Percentiles rank a stretch among this genome's conserved stretches.
Conservation (phyloP, 2,888 invertebrate genomes). For the Trilocha varians region DNA sequence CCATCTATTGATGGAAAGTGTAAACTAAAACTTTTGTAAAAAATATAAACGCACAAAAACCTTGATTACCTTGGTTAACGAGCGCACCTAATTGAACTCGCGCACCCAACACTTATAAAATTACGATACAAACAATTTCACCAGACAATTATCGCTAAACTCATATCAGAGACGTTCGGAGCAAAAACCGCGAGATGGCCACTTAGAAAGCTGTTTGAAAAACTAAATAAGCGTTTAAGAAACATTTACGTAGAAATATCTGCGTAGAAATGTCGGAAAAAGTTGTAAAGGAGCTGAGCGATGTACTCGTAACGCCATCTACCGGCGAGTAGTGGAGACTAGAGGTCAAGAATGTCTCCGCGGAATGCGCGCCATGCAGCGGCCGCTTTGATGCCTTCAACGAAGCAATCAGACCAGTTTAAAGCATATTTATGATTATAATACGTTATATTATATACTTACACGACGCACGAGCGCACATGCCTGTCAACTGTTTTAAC, state of each 20-base stretch:
- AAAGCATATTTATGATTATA: conserved; percentile 72
- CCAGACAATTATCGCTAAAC: conserved; percentile 53
- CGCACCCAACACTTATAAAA: conserved; percentile 44
- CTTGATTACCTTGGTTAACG: conserved; percentile 10
- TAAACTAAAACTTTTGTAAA: conserved; percentile 8
- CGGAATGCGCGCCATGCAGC: conserved; percentile 57
- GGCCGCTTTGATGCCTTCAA: conserved; percentile 68
- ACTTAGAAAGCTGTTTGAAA: conserved; percentile 70
- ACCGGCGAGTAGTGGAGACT: conserved; percentile 53
- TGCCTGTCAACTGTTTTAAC: no score
- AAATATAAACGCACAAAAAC: conserved; percentile 9
- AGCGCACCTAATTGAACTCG: conserved; percentile 24
- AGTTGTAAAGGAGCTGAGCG: conserved; percentile 44
- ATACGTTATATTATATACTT: conserved; percentile 68
- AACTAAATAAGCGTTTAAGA: conserved; percentile 64
- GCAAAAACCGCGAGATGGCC: conserved; percentile 48
- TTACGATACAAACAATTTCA: conserved; percentile 53
- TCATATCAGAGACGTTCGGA: conserved; percentile 56
- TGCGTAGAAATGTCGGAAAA: conserved; percentile 49
- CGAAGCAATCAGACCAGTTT: conserved; percentile 71
- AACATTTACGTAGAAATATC: conserved; percentile 64
- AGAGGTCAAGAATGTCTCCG: conserved; percentile 58
- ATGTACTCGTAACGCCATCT: conserved; percentile 67
- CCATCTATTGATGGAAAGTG: conserved; percentile 33
- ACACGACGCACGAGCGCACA: neutral